Base-by-base conservation (phyloP, 2,888 invertebrate species). In the Eupithecia vulgata region DNA sequence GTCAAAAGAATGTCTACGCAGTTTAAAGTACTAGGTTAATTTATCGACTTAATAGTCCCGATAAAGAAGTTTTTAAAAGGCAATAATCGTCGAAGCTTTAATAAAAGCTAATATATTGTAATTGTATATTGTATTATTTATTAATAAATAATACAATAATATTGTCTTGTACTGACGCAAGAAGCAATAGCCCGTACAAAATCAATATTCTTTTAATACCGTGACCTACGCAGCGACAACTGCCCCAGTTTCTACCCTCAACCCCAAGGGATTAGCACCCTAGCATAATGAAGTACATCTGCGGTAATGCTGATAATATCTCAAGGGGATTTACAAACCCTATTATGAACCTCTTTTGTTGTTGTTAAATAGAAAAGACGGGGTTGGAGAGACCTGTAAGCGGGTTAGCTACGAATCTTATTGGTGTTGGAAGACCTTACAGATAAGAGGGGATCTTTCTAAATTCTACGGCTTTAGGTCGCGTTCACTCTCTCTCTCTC, bases 281-380 rank as follows among this genome's bases (percentile, higher is more conserved):
- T 57, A 15, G 25, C 25, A 57, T 34, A 52, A 15, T 30, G 35
- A 37, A 37, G 5, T 59, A 30, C 68, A 68, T 68, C 68, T 68
- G 68, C 61, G 61, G 40, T 61, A 8, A 17, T 15, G 13, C 30
- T 37, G 64, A 64, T n/a, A 61, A 6, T 42, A 61, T 68, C 59
- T 68, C 61, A 68, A 61, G 68, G 68, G 68, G 68, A 61, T 10
- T 61, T 61, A 61, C 17, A 59, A 68, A 57, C 35, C 6, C 57
- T 40, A 68, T 59, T 59, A 52, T 40, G 25, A 15, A 1, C 6
- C 21, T 40, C 40, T 42, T 40, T 61, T 61, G 42, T 64, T 64
- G 64, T 64, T 64, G 34, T 61, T 61, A 15, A 61, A 21, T 37
- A 35, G 35, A 37, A 64, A 64, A 37, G 61, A 61, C 17, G 17